phyloP scores from a whole-genome alignment of 2,888 invertebrate species.

The Philonicus albiceps region DNA sequence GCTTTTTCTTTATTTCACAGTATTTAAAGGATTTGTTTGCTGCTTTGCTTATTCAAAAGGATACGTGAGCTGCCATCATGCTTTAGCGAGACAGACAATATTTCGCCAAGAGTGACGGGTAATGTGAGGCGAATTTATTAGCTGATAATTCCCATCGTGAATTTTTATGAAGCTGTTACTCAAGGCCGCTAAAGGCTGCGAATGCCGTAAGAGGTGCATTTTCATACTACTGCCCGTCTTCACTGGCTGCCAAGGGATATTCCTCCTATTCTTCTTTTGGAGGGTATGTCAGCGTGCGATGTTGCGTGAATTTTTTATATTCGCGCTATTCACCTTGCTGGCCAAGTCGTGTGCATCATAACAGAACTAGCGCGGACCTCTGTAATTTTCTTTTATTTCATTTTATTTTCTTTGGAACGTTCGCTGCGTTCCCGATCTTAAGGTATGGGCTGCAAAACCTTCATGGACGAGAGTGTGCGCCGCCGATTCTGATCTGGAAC shows the following conservation, averaged over 20 bases:
- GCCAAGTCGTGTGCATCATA: not conserved
- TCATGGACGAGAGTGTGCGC: not conserved
- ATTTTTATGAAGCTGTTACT: conserved; percentile 33
- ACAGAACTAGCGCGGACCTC: not conserved
- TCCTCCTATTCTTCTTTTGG: not conserved
- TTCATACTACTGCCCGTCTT: not conserved
- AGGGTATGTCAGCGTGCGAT: not conserved
- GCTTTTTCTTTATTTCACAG: not conserved
- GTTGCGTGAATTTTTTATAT: not conserved
- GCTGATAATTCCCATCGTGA: not conserved
- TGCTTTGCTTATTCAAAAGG: not conserved
- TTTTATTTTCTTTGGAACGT: not conserved
- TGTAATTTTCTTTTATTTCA: not conserved
- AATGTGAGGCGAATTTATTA: conserved; percentile 21
- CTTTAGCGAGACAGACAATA: not conserved
- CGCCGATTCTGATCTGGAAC: conserved; percentile 29
- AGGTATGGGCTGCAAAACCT: not conserved
- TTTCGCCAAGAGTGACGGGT: conserved; percentile 7
- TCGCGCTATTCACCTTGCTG: not conserved
- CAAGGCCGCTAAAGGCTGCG: conserved; percentile 18
- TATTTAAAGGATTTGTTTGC: not conserved
- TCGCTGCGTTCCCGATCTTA: not conserved
- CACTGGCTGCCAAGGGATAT: not conserved
- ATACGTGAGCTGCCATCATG: not conserved
- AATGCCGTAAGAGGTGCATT: not conserved